phyloP scores from a whole-genome alignment of 2,797 vertebrate genomes.

The Oreochromis grahami region DNA sequence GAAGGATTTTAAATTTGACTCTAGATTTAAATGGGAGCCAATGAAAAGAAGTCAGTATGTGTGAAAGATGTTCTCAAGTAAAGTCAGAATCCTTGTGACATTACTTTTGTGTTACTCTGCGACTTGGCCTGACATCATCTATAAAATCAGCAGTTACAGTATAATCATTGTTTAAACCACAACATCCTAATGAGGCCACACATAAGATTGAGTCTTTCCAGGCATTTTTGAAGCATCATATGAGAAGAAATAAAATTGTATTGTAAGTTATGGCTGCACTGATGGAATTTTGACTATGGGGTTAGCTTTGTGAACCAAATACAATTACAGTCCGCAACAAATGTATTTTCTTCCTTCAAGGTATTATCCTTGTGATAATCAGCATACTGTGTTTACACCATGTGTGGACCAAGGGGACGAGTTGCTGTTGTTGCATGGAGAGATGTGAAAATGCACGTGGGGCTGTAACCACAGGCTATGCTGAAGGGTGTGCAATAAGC shows the following conservation, averaged over 20 bases:
- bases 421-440: background rate
- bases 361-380: background rate
- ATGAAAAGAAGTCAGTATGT: background rate
- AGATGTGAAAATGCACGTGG: background rate
- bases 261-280: background rate
- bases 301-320: background rate
- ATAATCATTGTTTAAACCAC: background rate
- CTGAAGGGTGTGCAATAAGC: background rate
- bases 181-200: background rate
- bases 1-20: background rate
- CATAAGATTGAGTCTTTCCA: background rate
- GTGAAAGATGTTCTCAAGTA: background rate
- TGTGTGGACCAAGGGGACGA: background rate
- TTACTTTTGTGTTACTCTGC: background rate
- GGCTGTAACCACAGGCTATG: background rate
- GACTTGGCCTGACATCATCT: background rate
- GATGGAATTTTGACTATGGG: accelerated
- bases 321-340: background rate
- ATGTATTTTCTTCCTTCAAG: accelerated
- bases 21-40: background rate
- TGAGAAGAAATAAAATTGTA: background rate
- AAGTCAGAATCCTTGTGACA: background rate
- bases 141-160: background rate
- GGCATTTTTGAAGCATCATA: background rate
- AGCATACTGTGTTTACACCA: background rate